Percentiles rank a stretch among this genome's conserved stretches.
Conservation (phyloP, 2,888 invertebrate genomes). For the Phaedon cochleariae region DNA sequence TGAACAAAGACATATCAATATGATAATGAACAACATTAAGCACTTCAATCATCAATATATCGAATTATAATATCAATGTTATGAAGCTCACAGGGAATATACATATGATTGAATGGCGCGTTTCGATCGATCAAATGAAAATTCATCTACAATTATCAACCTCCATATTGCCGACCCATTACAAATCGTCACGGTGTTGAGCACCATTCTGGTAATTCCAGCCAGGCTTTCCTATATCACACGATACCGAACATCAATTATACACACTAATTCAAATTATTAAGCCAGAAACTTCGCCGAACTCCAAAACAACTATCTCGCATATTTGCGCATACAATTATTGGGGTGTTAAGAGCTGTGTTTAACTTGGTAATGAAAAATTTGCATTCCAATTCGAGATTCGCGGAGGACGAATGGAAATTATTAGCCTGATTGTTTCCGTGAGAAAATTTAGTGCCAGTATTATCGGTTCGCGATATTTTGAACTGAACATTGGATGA, state of each 20-base stretch:
- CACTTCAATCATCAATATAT: too few relatives aligned
- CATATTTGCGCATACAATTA: slow-evolving; percentile 41
- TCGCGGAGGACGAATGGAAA: slow-evolving; percentile 21
- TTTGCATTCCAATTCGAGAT: slow-evolving; percentile 40
- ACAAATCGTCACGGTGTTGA: slow-evolving; percentile 22
- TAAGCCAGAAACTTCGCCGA: slow-evolving; percentile 34
- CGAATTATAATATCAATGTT: too few relatives aligned
- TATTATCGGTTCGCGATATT: background rate
- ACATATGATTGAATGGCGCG: slow-evolving; percentile 23
- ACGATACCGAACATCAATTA: slow-evolving; percentile 39
- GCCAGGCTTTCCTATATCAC: slow-evolving; percentile 31
- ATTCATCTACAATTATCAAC: slow-evolving; percentile 23
- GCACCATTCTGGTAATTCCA: slow-evolving; percentile 29
- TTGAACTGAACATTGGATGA: too few relatives aligned
- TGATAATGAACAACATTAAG: too few relatives aligned
- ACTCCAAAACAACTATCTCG: slow-evolving; percentile 38
- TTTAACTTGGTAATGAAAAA: slow-evolving; percentile 38
- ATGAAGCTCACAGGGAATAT: background rate
- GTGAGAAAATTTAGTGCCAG: background rate
- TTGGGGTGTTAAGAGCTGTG: slow-evolving; percentile 38
- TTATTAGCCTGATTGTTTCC: slow-evolving; percentile 28
- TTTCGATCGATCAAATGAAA: slow-evolving; percentile 27
- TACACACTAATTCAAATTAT: slow-evolving; percentile 36
- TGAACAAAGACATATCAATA: too few relatives aligned
- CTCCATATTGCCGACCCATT: slow-evolving; percentile 17